Base-by-base conservation (phyloP, 1,140 invertebrate genomes). In the Yoshiicerus persimilis region DNA sequence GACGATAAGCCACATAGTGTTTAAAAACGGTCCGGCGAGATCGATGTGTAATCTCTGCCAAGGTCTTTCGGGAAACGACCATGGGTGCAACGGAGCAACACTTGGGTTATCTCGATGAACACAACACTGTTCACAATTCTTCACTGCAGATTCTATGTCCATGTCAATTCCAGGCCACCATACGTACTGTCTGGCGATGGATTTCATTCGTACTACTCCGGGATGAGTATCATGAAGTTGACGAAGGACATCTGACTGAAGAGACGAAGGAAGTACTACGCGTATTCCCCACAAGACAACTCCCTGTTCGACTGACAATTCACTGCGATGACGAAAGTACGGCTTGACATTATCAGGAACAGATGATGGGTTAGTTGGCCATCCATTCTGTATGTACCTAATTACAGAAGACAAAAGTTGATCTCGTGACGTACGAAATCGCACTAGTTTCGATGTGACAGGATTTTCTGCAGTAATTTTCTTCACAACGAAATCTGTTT, bases 211-310 rank as follows among this genome's bases (percentile, higher is more conserved):
- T 2, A 90, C 89, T 10, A 88, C 88, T 32, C 90, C 88, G 16
- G 92, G 87, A 89, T 94, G 93, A 70, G 38, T 89, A 30, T 86
- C 85, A 89, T 93, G 93, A 6, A 94, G 90, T 86, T 92, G 90
- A 23, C 91, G 83, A 27, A 93, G 87, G 32, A 92, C 39, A 30
- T 89, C n/a, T n/a, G 85, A 11, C 84, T 88, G 91, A 20, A 92
- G 88, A 11, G 23, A 86, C 30, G 36, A 11, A 2, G 93, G 93
- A 64, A 94, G 90, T 11, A 93, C 87, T 1, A 93, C 90, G 87
- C 92, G 88, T 87, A 91, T 91, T 56, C 91, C 91, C 88, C 91
- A 92, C 27, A 91, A 56, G 11, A 88, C 20, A 30, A 84, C 23
- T 30, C 75, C 41, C 41, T 88, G n/a, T 1, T 80, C 41, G 0